Conservation (phyloP, 2,113 vertebrate species). For the Cinclus cinclus region DNA sequence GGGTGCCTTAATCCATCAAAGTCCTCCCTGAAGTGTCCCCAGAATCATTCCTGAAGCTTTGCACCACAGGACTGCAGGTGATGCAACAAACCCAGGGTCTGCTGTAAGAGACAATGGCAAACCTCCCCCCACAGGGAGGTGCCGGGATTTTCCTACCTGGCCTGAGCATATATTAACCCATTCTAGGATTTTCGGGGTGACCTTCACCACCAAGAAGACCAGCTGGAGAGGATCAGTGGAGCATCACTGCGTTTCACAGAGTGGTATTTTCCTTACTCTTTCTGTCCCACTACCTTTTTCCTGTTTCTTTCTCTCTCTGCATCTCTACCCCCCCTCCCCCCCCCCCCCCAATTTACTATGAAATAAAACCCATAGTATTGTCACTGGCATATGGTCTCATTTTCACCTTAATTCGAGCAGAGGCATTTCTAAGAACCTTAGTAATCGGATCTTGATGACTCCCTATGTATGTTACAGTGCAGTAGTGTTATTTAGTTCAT, state of each 20-base stretch:
- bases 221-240: neutral
- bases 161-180: neutral
- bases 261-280: neutral
- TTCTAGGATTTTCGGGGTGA: neutral
- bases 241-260: accelerated
- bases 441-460: neutral
- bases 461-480: neutral
- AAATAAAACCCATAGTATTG: neutral
- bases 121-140: accelerated
- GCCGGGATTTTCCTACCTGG: neutral
- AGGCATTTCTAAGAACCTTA: neutral
- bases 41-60: neutral
- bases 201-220: neutral
- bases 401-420: neutral
- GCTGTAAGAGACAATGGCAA: neutral
- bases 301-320: neutral
- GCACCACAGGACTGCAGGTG: neutral
- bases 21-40: accelerated
- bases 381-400: neutral
- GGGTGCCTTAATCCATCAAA: neutral
- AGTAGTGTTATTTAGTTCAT: neutral
- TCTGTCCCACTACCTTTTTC: no score
- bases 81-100: no score
- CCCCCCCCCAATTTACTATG: no score
- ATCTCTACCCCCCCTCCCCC: no score